These are phyloP conservation scores for Eugnorisma glareosa DNA, from an alignment of 2,888 invertebrate genomes.

Conservation along the genomic window DNA sequence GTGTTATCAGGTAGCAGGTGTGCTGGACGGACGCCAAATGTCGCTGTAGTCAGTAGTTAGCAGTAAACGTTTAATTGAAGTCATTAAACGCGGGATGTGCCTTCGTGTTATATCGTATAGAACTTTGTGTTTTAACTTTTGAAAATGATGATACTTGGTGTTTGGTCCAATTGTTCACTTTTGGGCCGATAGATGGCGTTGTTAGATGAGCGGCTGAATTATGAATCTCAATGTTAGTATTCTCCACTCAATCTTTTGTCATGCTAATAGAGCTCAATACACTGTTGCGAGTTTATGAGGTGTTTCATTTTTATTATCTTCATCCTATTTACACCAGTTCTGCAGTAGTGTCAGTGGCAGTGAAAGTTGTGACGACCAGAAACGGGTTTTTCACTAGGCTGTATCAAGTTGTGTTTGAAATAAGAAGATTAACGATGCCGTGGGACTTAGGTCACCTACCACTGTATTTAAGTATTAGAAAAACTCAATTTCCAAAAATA, in stretches of 20 bases:
- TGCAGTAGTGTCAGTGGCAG: not conserved
- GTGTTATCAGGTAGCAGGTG: slow-evolving; percentile 22
- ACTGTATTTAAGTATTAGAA: not conserved
- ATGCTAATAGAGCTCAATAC: not conserved
- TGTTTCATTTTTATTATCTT: too few relatives aligned
- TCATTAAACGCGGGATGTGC: slow-evolving; percentile 8
- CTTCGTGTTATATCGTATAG: not conserved
- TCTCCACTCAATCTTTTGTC: not conserved
- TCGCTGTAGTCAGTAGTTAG: not conserved
- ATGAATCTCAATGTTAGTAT: not conserved
- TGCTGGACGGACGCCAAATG: slow-evolving; percentile 71
- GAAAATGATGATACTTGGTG: not conserved
- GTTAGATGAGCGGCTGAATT: not conserved
- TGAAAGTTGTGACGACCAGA: not conserved
- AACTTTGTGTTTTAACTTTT: not conserved
- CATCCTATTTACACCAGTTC: too few relatives aligned
- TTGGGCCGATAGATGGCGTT: not conserved
- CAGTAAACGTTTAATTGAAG: slow-evolving; percentile 4
- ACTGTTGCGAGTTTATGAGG: too few relatives aligned
- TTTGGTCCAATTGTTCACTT: not conserved
- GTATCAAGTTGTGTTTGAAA: too few relatives aligned
- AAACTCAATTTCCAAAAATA: not conserved
- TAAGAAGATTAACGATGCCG: not conserved
- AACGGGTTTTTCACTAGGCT: not conserved
- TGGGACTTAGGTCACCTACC: not conserved